Evolutionary conservation across 2,888 invertebrate species (phyloP).

Genomic region (Xanthorhoe spadicearia): DNA sequence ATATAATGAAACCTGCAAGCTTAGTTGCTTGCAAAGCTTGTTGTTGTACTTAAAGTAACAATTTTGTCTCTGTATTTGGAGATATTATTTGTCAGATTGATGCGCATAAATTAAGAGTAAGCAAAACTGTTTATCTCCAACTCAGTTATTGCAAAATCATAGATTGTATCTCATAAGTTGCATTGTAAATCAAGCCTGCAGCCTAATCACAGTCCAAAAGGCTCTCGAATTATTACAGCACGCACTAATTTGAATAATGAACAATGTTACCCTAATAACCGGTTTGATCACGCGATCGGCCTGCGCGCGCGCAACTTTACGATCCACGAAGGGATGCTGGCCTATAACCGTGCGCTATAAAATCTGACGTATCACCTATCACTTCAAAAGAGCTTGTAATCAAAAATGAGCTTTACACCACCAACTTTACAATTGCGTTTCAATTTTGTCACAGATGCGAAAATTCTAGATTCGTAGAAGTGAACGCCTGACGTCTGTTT

Average conservation of each 20-base stretch:
- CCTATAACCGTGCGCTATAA: slow-evolving; percentile 64
- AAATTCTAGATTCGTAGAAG: slow-evolving; percentile 3
- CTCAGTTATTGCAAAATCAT: slow-evolving; percentile 24
- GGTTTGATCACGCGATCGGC: slow-evolving; percentile 73
- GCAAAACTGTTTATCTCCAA: slow-evolving; percentile 9
- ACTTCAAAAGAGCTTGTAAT: slow-evolving; percentile 4
- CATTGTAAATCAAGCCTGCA: slow-evolving; percentile 38
- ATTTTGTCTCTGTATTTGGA: too few species aligned
- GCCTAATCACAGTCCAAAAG: slow-evolving; percentile 62
- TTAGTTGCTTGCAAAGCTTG: too few species aligned
- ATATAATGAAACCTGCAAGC: too few species aligned
- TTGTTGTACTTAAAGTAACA: too few species aligned
- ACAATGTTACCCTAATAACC: slow-evolving; percentile 75
- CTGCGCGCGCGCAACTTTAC: slow-evolving; percentile 61
- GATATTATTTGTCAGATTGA: too few species aligned
- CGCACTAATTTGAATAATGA: slow-evolving; percentile 82
- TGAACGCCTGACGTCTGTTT: not conserved
- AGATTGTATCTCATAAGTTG: slow-evolving; percentile 29
- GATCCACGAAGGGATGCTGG: slow-evolving; percentile 62
- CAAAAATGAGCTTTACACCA: slow-evolving; percentile 4
- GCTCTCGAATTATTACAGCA: slow-evolving; percentile 76
- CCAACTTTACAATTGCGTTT: not conserved
- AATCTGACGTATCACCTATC: slow-evolving; percentile 35
- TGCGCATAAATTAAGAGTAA: not conserved
- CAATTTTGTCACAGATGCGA: not conserved